Conservation (phyloP, 2,113 vertebrate genomes). For the Orientallactaga bullata region DNA sequence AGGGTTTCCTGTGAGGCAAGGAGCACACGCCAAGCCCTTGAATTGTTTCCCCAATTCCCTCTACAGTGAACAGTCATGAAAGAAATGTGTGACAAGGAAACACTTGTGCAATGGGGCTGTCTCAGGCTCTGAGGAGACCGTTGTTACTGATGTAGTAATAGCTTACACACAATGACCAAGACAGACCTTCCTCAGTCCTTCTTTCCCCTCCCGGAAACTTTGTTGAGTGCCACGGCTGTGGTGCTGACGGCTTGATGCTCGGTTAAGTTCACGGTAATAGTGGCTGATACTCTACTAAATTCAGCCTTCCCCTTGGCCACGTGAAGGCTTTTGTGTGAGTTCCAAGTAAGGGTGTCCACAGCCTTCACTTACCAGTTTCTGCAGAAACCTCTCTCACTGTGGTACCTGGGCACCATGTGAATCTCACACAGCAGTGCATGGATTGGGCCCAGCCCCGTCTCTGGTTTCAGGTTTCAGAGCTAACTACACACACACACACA, state of each 20-base stretch:
- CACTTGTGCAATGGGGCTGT: conserved; percentile 52
- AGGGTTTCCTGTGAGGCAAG: conserved; percentile 35
- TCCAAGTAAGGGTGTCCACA: neutral
- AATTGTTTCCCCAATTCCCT: conserved; percentile 64
- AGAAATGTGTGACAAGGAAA: conserved; percentile 74
- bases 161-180: conserved; percentile 67
- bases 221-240: conserved; percentile 68
- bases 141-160: conserved; percentile 81
- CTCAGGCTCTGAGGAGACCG: conserved; percentile 59
- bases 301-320: conserved; percentile 57
- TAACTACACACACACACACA: neutral
- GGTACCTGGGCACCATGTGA: rapidly evolving
- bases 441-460: rapidly evolving
- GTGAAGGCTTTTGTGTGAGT: conserved; percentile 18
- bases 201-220: conserved; percentile 71
- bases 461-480: neutral
- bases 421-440: rapidly evolving
- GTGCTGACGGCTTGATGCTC: conserved; percentile 47
- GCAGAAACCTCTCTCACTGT: neutral
- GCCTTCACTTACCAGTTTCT: conserved; percentile 33
- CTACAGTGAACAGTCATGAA: conserved; percentile 65
- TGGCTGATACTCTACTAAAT: conserved; percentile 16
- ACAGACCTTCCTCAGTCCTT: conserved; percentile 68
- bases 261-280: conserved; percentile 48
- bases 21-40: neutral